Percentiles rank a stretch among this genome's conserved stretches.
These are phyloP conservation scores for Etheostoma perlongum DNA, from an alignment of 2,797 vertebrate species.

Conservation along the genomic window DNA sequence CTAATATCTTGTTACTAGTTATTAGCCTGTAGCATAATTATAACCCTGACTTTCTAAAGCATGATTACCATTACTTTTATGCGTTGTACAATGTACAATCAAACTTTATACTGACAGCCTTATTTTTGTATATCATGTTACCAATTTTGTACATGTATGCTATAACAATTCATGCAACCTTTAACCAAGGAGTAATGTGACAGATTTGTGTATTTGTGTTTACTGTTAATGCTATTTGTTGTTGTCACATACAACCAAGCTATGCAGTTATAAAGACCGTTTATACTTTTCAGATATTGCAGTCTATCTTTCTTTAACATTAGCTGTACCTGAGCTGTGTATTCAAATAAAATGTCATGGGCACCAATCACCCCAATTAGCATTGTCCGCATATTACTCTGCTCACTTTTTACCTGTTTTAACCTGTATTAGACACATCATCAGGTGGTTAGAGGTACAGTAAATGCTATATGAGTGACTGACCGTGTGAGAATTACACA, in stretches of 20 bases:
- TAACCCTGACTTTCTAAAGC: background rate
- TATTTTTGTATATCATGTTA: constrained; percentile 3
- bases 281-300: background rate
- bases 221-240: constrained; percentile 11
- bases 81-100: constrained; percentile 18
- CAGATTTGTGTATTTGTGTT: constrained; percentile 9
- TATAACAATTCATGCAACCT: constrained; percentile 5
- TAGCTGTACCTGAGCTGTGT: background rate
- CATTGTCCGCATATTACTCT: background rate
- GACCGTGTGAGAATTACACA: background rate
- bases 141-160: constrained; percentile 1
- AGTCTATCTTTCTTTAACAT: background rate
- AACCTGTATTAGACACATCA: constrained; percentile 2
- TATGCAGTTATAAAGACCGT: background rate
- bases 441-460: background rate
- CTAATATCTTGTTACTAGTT: background rate
- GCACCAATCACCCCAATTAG: background rate
- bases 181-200: background rate
- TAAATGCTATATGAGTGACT: background rate
- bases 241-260: background rate
- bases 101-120: constrained; percentile 7
- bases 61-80: background rate
- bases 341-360: background rate
- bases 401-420: background rate
- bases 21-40: background rate